Evolutionary conservation across 2,888 invertebrate species (phyloP), one percentile per base, ranked within the genome.

Genomic region (Caenorhabditis sp.): DNA sequence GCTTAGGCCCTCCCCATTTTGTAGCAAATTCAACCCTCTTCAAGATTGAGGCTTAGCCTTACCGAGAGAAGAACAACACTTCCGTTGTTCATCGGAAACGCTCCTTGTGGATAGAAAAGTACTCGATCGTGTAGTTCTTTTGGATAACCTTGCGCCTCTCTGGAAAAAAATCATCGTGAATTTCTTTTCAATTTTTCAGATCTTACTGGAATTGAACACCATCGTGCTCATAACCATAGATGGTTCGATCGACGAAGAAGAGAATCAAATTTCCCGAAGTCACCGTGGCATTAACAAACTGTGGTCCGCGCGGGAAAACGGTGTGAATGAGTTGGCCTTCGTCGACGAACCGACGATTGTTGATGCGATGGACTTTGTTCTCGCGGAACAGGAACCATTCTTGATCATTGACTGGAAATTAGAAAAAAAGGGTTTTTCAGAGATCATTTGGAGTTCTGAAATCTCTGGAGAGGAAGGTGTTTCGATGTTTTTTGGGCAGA

Each of bases 31-130:
- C n/a, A n/a, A n/a, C n/a, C n/a, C n/a, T n/a, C n/a, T n/a, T n/a
- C n/a, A n/a, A n/a, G n/a, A 31, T 31, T 4, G 31, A 31, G 31
- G 31, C 31, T 31, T 31, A 43, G 2, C 6, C 43, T 43, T 3
- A 43, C 43, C 14, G 79, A 79, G 0, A 84, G 51, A 24, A 85
- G 66, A 60, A 85, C 75, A 26, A 85, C 78, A 58, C 81, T 83
- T 53, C 82, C 84, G 65, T 85, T 85, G 55, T 78, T 73, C 49
- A 84, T 54, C 14, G 85, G 84, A 63, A 85, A 84, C 8, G 84
- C 84, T 17, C 79, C 82, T 49, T 79, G 76, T 8, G 85, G 85
- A 54, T 81, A 85, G 79, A 85, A 85, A 53, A 85, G 80, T 8
- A 85, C 84, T 8, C 84, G 75, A 54, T 78, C 80, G 68, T 85